A percentile compares a stretch with the other conserved stretches of the same genome.
Conservation (phyloP, 2,888 invertebrate species). For the Galerucella nymphaeae region DNA sequence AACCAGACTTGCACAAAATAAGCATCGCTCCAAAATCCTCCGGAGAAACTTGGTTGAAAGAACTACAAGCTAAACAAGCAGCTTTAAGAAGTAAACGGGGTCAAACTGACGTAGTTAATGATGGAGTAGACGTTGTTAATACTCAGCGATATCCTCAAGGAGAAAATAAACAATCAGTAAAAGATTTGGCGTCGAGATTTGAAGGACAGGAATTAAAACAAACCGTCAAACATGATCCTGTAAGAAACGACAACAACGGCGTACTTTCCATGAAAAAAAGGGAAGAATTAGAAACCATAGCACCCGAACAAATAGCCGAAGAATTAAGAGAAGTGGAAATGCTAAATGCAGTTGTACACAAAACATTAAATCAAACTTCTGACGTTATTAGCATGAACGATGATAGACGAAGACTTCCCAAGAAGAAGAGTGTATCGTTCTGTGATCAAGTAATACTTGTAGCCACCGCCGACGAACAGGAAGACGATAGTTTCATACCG, state of each 20-base stretch:
- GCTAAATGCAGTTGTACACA: constrained; percentile 68
- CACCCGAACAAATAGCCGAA: constrained; percentile 68
- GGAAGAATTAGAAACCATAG: constrained; percentile 57
- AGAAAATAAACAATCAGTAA: constrained; percentile 69
- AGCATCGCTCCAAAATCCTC: constrained; percentile 58
- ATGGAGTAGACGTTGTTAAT: constrained; percentile 54
- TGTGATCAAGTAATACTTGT: constrained; percentile 94
- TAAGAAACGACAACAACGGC: constrained; percentile 43
- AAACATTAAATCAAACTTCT: constrained; percentile 62
- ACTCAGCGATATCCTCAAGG: constrained; percentile 50
- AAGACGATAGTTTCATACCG: constrained; percentile 89
- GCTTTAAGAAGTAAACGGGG: constrained; percentile 70
- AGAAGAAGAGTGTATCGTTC: constrained; percentile 95
- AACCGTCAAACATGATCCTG: constrained; percentile 35
- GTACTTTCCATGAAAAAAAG: constrained; percentile 55
- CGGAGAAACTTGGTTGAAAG: constrained; percentile 78
- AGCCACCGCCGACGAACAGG: constrained; percentile 92
- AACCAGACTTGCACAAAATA: constrained; percentile 56
- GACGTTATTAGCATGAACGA: constrained; percentile 51
- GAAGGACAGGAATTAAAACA: constrained; percentile 67
- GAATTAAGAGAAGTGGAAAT: constrained; percentile 70
- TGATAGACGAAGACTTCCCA: constrained; percentile 71
- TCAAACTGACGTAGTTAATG: constrained; percentile 60
- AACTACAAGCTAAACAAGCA: constrained; percentile 83
- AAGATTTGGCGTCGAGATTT: constrained; percentile 85